A percentile compares a stretch with the other conserved stretches of the same genome.
Evolutionary conservation across 1,140 invertebrate genomes (phyloP).

Genomic region (Caenorhabditis briggsae): DNA sequence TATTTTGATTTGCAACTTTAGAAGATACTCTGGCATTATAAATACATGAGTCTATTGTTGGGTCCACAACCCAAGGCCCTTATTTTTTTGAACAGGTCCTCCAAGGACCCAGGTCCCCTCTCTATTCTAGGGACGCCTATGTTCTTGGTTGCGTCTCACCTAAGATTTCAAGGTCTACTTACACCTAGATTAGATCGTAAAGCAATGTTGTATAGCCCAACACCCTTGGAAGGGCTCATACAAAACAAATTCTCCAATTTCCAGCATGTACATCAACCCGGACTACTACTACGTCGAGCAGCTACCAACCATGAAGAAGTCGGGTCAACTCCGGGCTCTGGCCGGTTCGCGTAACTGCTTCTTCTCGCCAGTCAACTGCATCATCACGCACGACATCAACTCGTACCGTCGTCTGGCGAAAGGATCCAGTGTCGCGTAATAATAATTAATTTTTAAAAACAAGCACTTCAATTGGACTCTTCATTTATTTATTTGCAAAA

Average conservation of each 20-base stretch:
- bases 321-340: constrained; percentile 42
- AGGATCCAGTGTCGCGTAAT: constrained; percentile 32
- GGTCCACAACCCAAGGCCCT: too few species aligned
- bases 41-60: too few species aligned
- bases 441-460: neutral
- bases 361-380: constrained; percentile 64
- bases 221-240: too few species aligned
- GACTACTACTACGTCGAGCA: constrained; percentile 51
- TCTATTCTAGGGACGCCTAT: too few species aligned
- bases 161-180: too few species aligned
- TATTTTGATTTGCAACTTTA: too few species aligned
- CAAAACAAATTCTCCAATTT: neutral
- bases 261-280: constrained; percentile 37
- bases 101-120: neutral
- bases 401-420: constrained; percentile 62
- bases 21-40: too few species aligned
- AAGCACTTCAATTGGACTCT: neutral
- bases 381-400: constrained; percentile 59
- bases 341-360: constrained; percentile 54
- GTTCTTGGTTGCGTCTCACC: too few species aligned
- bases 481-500: neutral
- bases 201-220: too few species aligned
- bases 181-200: too few species aligned
- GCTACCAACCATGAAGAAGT: constrained; percentile 48
- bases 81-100: neutral